Evolutionary conservation across 92 coral and sea anemone species (phyloP), one percentile per base, ranked within the genome.

Genomic region (Porites cylindrica): DNA sequence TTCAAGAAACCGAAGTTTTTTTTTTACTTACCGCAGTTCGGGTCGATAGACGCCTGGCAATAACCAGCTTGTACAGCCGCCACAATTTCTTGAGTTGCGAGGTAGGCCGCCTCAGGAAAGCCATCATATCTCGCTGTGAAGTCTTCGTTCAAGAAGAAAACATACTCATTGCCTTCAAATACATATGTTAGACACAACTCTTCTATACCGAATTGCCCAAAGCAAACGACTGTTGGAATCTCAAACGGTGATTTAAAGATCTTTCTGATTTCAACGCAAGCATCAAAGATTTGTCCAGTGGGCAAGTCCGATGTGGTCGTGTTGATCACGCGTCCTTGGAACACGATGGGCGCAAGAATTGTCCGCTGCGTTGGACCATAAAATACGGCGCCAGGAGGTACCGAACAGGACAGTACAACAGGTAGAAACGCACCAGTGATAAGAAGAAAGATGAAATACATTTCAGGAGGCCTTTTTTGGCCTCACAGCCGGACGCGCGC

Each of bases 71-170:
- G 16, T 66, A 85, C 24, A 56, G 78, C 54, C 64, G 90, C 62
- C 11, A 69, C 67, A 6, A 60, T 51, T 13, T 56, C 26, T 19
- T 85, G 77, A 17, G 75, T 91, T 21, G 90, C 96, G 29, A n/a
- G 56, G 4, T 65, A 29, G 2, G 94, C 96, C 0, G 91, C 77
- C 0, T 61, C 75, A 4, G 94, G 91, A 59, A 53, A 66, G 56
- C 94, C 92, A 51, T 95, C 98, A 80, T 95, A 95, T 73, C 92
- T 93, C 38, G 99, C 97, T 14, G 91, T 93, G 52, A 82, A 81
- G 77, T 95, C 95, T 18, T 82, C 76, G 79, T 90, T 89, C 71
- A 96, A 72, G 66, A 89, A 95, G 91, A 96, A 91, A 53, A 96
- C 82, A 85, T 96, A 96, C 2, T 85, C 87, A 53, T 0, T 19